Evolutionary conservation across 2,888 invertebrate genomes (phyloP), one percentile per base, ranked within the genome.

Genomic region (Drosophila pseudotakahashii): DNA sequence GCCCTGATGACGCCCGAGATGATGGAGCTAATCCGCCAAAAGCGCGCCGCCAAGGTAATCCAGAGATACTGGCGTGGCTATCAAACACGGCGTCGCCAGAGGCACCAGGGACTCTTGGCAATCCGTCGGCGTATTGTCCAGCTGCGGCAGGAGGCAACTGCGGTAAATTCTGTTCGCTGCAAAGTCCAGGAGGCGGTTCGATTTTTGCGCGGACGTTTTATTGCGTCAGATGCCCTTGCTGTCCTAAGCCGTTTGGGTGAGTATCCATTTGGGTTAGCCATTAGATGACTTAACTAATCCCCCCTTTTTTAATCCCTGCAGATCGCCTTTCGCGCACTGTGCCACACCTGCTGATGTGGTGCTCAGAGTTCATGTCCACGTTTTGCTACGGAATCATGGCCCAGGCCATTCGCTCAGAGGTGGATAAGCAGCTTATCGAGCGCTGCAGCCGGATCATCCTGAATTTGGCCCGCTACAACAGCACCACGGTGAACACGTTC

Each of bases 401-500:
- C 3, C 91, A 92, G 69, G 91, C 92, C 30, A 92, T 92, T 73
- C 92, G 92, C 37, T 92, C 92, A 2, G 92, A 92, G 71, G 89
- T 91, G 32, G 92, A 92, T 74, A 92, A 92, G 68, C 90, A 91
- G 70, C 70, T 92, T 23, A 92, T 92, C 59, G 91, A 91, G 75
- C 83, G 90, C 7, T 92, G 92, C 75, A 91, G 92, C 70, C 89
- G 91, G 16, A 93, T 96, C 45, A 93, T 96, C 36, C 94, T 96
- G 45, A 96, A 95, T 85, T 91, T 96, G 72, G 93, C 94, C 11
- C 94, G 95, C 63, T 95, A 94, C 78, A 92, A 92, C 54, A 91
- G 93, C 52, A 95, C 95, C 0, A 94, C 93, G 10, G 93, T 93
- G 0, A 93, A 93, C 77, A 94, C 94, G 61, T 95, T 95, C 90